Percentiles rank a stretch among this genome's conserved stretches.
Conservation (phyloP, 1,140 invertebrate genomes). For the Drosophila carrolli region DNA sequence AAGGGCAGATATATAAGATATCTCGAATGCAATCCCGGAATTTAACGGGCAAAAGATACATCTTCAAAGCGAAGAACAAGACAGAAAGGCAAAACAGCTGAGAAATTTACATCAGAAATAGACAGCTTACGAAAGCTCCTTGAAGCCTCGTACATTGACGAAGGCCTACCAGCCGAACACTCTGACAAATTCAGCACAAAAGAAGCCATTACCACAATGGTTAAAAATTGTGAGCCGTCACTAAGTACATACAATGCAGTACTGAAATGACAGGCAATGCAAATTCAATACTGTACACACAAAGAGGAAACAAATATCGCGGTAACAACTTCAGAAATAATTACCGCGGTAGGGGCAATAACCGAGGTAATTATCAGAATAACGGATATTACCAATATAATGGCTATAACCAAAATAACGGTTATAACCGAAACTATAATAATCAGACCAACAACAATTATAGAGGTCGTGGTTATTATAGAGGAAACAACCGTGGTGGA, state of each 20-base stretch:
- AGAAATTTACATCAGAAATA: background rate
- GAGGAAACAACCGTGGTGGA: slow-evolving; percentile 3
- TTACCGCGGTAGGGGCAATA: too few species aligned
- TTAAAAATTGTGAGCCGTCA: slow-evolving; percentile 1
- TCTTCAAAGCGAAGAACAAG: background rate
- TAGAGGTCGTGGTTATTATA: background rate
- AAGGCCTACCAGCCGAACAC: background rate
- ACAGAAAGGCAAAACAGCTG: background rate
- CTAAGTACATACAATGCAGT: background rate
- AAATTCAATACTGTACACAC: background rate
- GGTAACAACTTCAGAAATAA: background rate
- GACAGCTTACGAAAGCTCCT: background rate
- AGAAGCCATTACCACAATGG: background rate
- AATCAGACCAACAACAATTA: background rate
- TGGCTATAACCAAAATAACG: too few species aligned
- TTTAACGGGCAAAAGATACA: too few species aligned
- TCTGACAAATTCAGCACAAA: slow-evolving; percentile 6
- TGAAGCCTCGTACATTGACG: slow-evolving; percentile 1
- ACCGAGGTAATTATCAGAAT: too few species aligned
- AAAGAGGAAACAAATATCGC: background rate
- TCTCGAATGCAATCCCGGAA: too few species aligned
- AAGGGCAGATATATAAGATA: too few species aligned
- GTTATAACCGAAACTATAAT: too few species aligned
- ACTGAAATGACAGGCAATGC: background rate
- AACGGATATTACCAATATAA: too few species aligned